Conservation (phyloP, 2,797 vertebrate species). For the Okamejei kenojei region DNA sequence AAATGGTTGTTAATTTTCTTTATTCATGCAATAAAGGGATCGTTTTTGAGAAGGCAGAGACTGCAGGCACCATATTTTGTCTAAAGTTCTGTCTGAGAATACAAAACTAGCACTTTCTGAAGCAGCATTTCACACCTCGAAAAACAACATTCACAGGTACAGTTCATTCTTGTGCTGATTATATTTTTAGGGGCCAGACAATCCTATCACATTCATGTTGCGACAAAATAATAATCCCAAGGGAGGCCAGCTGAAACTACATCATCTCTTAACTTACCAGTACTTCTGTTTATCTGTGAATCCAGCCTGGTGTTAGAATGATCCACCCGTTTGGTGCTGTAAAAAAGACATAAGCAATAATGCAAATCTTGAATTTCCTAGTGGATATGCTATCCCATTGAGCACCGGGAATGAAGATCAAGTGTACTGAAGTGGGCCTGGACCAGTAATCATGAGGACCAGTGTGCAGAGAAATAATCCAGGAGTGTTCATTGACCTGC, state of each 20-base stretch:
- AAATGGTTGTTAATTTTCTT: too few relatives aligned
- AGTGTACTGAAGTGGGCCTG: neutral
- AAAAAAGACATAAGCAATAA: slow-evolving; percentile 43
- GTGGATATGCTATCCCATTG: neutral
- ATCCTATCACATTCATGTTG: neutral
- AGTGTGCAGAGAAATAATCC: neutral
- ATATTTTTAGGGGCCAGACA: slow-evolving; percentile 27
- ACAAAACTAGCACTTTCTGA: slow-evolving; percentile 1
- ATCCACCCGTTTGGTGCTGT: slow-evolving; percentile 82
- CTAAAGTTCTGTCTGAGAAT: neutral
- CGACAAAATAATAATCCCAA: neutral
- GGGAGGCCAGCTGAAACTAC: neutral
- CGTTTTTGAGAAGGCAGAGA: neutral
- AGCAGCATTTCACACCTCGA: neutral
- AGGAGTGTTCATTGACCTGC: neutral
- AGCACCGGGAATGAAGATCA: neutral
- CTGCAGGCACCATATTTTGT: neutral
- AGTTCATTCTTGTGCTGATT: neutral
- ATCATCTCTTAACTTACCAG: slow-evolving; percentile 60
- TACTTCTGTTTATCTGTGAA: slow-evolving; percentile 87
- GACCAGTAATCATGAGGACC: neutral
- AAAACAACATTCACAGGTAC: slow-evolving; percentile 24
- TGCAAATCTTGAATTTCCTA: neutral
- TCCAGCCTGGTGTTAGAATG: slow-evolving; percentile 90
- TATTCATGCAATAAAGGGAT: neutral